Evolutionary conservation across 1,140 invertebrate genomes (phyloP), one percentile per base, ranked within the genome.

Genomic region (Trichomalopsis sarcophagae): DNA sequence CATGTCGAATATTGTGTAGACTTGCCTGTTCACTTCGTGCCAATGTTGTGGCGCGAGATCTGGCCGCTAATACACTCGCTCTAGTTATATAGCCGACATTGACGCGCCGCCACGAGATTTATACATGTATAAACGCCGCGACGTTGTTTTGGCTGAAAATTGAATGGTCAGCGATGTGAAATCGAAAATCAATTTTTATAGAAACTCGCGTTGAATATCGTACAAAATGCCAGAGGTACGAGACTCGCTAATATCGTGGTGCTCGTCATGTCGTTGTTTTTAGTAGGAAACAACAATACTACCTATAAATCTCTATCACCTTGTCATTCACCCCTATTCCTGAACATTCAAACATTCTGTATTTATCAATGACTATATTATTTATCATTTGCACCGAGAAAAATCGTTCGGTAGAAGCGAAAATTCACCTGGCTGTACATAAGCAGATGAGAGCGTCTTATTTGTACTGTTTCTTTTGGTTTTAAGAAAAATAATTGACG

Each of bases 21-120:
- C 86, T 88, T 90, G 89, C 88, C 89, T 89, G 88, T 87, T 86
- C 76, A 89, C 89, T 87, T 88, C 87, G 88, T 87, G 89, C 88
- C 87, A 88, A 89, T 81, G 87, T 89, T 89, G 87, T 87, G 87
- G 89, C 86, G 86, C 88, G 87, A 87, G 86, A 87, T 89, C 85
- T 88, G 89, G 83, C 84, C 88, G 87, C 87, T 88, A 88, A 90
- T 89, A 90, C 87, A 89, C 87, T 89, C 87, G 89, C 89, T 89
- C 87, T 88, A 88, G 87, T 84, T 87, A 87, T 88, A 86, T 87
- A 86, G 87, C 82, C 86, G 86, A 87, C 86, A 87, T 75, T 85
- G 87, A 87, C 86, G 87, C 87, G 84, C 83, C 84, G 85, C 87
- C 73, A 84, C 73, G 84, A 78, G 17, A 62, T 55, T 62, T 2